Percentiles rank a stretch among this genome's conserved stretches.
Evolutionary conservation across 2,797 vertebrate genomes (phyloP).

Genomic region (Alosa sapidissima): DNA sequence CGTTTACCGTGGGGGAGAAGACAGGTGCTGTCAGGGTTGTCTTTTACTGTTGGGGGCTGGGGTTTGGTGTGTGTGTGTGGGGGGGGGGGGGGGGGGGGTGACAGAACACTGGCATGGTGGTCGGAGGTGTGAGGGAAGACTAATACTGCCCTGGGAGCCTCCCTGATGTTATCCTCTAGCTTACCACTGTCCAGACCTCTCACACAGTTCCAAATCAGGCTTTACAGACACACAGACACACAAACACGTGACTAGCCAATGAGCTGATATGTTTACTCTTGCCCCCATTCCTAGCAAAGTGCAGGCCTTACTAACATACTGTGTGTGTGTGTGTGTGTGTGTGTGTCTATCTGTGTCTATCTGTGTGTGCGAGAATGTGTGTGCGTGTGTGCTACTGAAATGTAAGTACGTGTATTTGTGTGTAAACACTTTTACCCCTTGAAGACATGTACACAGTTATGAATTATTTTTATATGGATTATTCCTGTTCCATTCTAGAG

Average conservation of each 20-base stretch:
- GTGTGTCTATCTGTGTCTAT: not conserved
- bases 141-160: not conserved
- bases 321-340: slow-evolving; percentile 47
- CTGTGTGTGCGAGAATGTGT: not conserved
- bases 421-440: not conserved
- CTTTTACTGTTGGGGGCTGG: not conserved
- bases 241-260: slow-evolving; percentile 61
- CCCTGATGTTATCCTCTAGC: slow-evolving; percentile 31
- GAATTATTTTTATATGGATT: slow-evolving; percentile 13
- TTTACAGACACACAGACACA: slow-evolving; percentile 59
- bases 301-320: slow-evolving; percentile 78
- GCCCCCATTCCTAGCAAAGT: slow-evolving; percentile 70
- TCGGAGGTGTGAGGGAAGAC: not conserved
- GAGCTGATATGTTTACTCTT: slow-evolving; percentile 68
- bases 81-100: too few relatives aligned
- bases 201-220: slow-evolving; percentile 62
- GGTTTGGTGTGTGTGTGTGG: too few relatives aligned
- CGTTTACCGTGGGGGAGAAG: not conserved
- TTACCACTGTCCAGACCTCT: slow-evolving; percentile 59
- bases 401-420: not conserved
- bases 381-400: not conserved
- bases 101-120: not conserved
- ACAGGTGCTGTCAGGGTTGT: not conserved
- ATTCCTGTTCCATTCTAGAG: not conserved
- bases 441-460: not conserved